These are phyloP conservation scores for Strigops habroptila DNA, from an alignment of 2,113 vertebrate species.

Conservation along the genomic window DNA sequence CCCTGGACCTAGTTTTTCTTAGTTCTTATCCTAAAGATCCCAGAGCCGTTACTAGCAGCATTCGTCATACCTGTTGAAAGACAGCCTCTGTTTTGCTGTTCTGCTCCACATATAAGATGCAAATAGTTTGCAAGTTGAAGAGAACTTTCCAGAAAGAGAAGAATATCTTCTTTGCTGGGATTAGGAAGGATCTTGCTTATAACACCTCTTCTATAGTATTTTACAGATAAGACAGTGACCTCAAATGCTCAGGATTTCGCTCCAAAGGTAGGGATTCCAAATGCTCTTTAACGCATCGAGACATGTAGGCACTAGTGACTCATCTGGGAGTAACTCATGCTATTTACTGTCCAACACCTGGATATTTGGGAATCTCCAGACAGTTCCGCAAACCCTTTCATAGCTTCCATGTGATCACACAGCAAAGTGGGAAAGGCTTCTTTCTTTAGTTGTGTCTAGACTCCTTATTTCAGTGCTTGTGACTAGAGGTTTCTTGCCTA, in stretches of 20 bases:
- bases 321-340: not conserved
- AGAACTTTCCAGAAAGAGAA: not conserved
- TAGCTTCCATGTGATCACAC: not conserved
- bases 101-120: not conserved
- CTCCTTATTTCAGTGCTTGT: not conserved
- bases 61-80: not conserved
- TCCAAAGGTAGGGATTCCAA: not conserved
- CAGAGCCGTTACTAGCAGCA: not conserved
- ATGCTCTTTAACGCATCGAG: not conserved
- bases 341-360: constrained; percentile 36
- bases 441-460: constrained; percentile 36
- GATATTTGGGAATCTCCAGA: constrained; percentile 24
- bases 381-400: not conserved
- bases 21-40: not conserved
- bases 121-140: not conserved
- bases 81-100: not conserved
- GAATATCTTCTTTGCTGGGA: not conserved
- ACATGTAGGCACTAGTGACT: constrained; percentile 9
- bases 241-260: not conserved
- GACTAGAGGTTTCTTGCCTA: not conserved
- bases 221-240: not conserved
- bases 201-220: not conserved
- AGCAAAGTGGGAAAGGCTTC: not conserved
- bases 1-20: not conserved
- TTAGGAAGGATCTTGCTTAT: not conserved